phyloP scores from a whole-genome alignment of 1,140 invertebrate species.

The Drosophila micromelanica region DNA sequence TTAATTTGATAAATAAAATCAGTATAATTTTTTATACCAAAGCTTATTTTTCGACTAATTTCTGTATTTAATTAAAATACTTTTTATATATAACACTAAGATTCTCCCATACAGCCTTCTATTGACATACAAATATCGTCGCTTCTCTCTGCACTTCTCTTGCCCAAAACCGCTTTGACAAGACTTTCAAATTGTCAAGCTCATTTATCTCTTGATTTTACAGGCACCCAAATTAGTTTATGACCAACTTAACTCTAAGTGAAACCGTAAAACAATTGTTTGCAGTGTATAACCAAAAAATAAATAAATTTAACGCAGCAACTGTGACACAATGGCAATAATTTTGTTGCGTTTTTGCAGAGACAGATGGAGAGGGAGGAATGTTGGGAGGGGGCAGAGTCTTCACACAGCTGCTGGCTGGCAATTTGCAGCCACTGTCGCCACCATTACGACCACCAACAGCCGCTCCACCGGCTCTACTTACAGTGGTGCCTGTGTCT shows the following conservation, averaged over 20 bases:
- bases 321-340: constrained; percentile 60
- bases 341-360: constrained; percentile 56
- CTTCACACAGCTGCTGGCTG: constrained; percentile 58
- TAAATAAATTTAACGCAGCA: constrained; percentile 38
- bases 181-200: no score
- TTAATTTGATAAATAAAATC: no score
- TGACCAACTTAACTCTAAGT: not conserved
- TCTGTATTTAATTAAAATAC: no score
- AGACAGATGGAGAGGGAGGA: not conserved
- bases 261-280: constrained; percentile 25
- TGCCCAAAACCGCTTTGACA: not conserved
- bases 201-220: constrained; percentile 7
- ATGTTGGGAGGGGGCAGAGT: not conserved
- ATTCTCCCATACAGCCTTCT: no score
- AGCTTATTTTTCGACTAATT: no score
- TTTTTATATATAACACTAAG: no score
- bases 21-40: no score
- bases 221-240: constrained; percentile 4
- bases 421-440: constrained; percentile 70
- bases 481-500: constrained; percentile 27
- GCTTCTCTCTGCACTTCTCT: not conserved
- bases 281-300: constrained; percentile 29
- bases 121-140: no score
- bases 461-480: constrained; percentile 7
- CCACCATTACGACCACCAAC: constrained; percentile 46